Conservation (phyloP, 2,888 invertebrate genomes). For the Andrena flavipes region DNA sequence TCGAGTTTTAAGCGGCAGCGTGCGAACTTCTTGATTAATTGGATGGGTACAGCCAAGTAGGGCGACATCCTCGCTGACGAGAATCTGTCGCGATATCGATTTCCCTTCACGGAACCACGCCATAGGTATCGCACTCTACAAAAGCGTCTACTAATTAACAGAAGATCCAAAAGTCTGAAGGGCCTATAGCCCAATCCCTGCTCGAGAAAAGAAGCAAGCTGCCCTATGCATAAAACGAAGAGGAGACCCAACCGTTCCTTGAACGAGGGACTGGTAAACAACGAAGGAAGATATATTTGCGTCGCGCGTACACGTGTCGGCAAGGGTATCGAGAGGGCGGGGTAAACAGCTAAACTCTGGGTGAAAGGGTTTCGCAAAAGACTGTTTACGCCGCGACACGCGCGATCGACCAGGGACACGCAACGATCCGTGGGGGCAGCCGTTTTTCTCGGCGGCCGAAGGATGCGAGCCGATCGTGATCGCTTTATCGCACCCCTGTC, state of each 20-base stretch:
- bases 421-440: constrained; percentile 47
- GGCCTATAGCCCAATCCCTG: too few relatives aligned
- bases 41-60: constrained; percentile 35
- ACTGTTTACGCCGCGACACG: constrained; percentile 43
- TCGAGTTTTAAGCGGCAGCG: constrained; percentile 29
- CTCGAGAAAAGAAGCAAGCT: too few relatives aligned
- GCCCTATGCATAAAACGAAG: neutral
- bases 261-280: constrained; percentile 13
- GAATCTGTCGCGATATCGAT: too few relatives aligned
- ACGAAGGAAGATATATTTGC: constrained; percentile 17
- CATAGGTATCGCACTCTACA: too few relatives aligned
- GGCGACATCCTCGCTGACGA: constrained; percentile 9
- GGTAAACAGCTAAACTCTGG: constrained; percentile 23
- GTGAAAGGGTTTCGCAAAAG: constrained; percentile 35
- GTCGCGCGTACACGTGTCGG: constrained; percentile 26
- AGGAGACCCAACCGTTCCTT: neutral
- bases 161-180: too few relatives aligned
- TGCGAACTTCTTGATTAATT: constrained; percentile 63
- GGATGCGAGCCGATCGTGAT: constrained; percentile 22
- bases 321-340: constrained; percentile 35
- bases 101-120: too few relatives aligned
- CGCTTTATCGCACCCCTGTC: constrained; percentile 41
- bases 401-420: constrained; percentile 30
- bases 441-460: constrained; percentile 34
- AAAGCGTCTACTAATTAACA: too few relatives aligned